Evolutionary conservation across 1,140 invertebrate genomes (phyloP), one percentile per base, ranked within the genome.

Genomic region (Brachionus rubens): DNA sequence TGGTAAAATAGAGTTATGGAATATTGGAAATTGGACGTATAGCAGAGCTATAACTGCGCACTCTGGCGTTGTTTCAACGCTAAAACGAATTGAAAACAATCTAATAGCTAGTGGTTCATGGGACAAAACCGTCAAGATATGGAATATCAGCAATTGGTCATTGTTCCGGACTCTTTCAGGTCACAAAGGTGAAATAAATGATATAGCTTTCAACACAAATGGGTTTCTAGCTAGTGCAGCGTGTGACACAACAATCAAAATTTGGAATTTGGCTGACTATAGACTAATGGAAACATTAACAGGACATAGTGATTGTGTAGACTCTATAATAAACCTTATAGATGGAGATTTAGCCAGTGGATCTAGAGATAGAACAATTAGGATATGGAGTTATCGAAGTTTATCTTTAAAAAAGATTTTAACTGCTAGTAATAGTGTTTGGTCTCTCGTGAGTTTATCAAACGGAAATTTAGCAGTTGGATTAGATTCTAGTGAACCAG

Each of bases 281-380:
- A 19, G 12, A n/a, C 24, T 50, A 19, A 21, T 21, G 24, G 24
- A 50, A 19, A 50, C 9, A 21, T 50, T 3, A 21, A 50, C 19
- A 19, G 24, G 19, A 2, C 47, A 50, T 50, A 21, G 16, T 21
- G 24, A 21, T 50, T 9, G 47, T 50, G 24, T 50, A 21, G 19
- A 21, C 47, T 50, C 16, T 16, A 50, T 21, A 21, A 50, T 16
- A 9, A 21, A 21, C 12, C 47, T 50, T 50, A 16, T 50, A 21
- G 47, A 62, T 30, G 56, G 56, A 10, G 56, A 62, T 62, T 62
- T 62, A 9, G 28, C 28, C 12, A 62, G 56, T 19, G 56, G 30
- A 33, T 62, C 56, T 9, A 24, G 19, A 19, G 56, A 62, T 41
- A 26, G 30, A 26, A 36, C 56, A 16, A 19, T 62, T 4, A 62